Base-by-base conservation (phyloP, 1,140 invertebrate genomes). In the Lucilia sericata region DNA sequence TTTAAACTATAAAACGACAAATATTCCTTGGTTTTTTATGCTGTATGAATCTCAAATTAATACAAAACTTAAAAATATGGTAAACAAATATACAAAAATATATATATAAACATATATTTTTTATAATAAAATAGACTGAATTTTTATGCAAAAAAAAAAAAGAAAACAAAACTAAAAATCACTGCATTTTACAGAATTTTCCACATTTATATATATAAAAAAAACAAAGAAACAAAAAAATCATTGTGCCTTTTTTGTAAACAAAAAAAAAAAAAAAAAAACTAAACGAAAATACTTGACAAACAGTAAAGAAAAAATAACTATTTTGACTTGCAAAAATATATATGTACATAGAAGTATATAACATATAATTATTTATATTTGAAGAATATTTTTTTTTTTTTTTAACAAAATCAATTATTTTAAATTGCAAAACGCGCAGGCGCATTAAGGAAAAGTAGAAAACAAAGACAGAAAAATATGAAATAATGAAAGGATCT, bases 21-120 rank as follows among this genome's bases (percentile, higher is more conserved):
- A 80, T n/a, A 80, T 80, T 80, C 76, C 42, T 80, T 51, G 47
- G 65, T 70, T 70, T 70, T 70, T 70, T n/a, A 70, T 21, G n/a
- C 65, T 70, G 9, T 21, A 70, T 70, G 65, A 70, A 70, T 70
- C 65, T 70, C 65, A 70, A 70, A 70, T 21, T 70, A 70, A 70
- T 25, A 25, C 7, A 70, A 70, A 70, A 70, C n/a, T 30, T 2
- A 21, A 70, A 70, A 70, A 70, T 70, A 42, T 42, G 10, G 5
- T 42, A 42, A 30, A 30, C 25, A 30, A 30, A 30, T 30, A 30
- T 30, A 30, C 25, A 30, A 30, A 30, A 30, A 30, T 70, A 70
- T 21, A 25, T 70, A 70, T 70, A 30, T 70, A 70, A 8, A 25
- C 25, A 70, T 70, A 55, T 55, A 30, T 55, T 70, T 70, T 60